A percentile compares a stretch with the other conserved stretches of the same genome.
phyloP scores from a whole-genome alignment of 1,140 invertebrate species.

The Pentalonia nigronervosa region DNA sequence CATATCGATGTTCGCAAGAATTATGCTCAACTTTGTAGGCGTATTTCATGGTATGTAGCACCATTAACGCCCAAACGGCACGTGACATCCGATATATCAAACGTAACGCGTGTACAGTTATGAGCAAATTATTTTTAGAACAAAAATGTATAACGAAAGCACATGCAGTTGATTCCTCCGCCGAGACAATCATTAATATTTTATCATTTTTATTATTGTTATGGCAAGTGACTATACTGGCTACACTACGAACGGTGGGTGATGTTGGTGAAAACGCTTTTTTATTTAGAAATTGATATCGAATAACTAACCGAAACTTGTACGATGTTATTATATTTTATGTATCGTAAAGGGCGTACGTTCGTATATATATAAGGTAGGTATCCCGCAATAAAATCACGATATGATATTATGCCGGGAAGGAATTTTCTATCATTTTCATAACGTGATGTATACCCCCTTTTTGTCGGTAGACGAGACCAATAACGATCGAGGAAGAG shows the following conservation, averaged over 20 bases:
- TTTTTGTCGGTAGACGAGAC: slow-evolving; percentile 41
- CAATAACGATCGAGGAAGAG: slow-evolving; percentile 48
- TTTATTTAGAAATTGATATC: background rate
- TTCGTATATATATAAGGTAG: background rate
- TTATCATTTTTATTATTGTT: slow-evolving; percentile 3
- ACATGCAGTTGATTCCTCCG: background rate
- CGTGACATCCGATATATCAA: slow-evolving; percentile 35
- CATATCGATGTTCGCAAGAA: slow-evolving; percentile 34
- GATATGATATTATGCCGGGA: slow-evolving; percentile 28
- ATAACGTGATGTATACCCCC: slow-evolving; percentile 36
- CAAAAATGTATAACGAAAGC: slow-evolving; percentile 18
- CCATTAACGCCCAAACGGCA: slow-evolving; percentile 48
- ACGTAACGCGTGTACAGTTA: background rate
- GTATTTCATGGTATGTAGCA: background rate
- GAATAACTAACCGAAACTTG: background rate
- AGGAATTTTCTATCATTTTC: slow-evolving; percentile 49
- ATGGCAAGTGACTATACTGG: background rate
- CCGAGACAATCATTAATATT: background rate
- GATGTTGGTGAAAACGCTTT: background rate
- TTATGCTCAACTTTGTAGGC: slow-evolving; percentile 33
- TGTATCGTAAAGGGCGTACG: slow-evolving; percentile 15
- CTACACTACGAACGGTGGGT: background rate
- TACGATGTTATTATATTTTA: background rate
- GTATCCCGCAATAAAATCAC: slow-evolving; percentile 47
- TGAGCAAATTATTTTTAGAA: slow-evolving; percentile 18